Evolutionary conservation across 2,797 vertebrate genomes (phyloP).

Genomic region (Nothura maculosa): DNA sequence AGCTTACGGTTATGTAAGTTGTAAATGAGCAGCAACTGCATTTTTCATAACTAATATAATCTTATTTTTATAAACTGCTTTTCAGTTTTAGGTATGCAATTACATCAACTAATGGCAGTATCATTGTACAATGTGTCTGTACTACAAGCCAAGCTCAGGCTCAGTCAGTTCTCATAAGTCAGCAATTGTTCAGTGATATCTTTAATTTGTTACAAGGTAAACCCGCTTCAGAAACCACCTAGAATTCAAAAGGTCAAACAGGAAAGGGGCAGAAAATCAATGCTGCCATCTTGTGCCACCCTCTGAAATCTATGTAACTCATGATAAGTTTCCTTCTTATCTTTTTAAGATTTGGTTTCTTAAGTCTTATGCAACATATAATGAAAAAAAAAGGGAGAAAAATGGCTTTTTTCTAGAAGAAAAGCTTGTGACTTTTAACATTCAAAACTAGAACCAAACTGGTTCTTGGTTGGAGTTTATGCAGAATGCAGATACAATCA

Average conservation of each 20-base stretch:
- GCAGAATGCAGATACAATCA: background rate
- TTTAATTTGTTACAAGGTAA: slow-evolving; percentile 68
- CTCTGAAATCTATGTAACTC: background rate
- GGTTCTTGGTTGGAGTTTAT: background rate
- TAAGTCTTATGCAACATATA: background rate
- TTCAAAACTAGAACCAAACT: background rate
- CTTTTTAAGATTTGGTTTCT: slow-evolving; percentile 31
- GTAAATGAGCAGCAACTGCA: background rate
- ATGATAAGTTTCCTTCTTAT: slow-evolving; percentile 60
- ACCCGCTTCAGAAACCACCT: slow-evolving; percentile 38
- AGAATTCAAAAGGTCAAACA: slow-evolving; percentile 56
- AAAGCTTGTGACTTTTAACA: background rate
- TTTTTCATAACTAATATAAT: background rate
- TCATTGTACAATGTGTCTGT: background rate
- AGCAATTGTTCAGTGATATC: slow-evolving; percentile 57
- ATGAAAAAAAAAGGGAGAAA: background rate
- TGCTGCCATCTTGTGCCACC: slow-evolving; percentile 47
- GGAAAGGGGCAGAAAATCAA: slow-evolving; percentile 63
- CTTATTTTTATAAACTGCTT: background rate
- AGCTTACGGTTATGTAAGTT: background rate
- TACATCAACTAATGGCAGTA: background rate
- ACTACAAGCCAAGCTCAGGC: background rate
- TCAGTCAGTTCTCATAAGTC: slow-evolving; percentile 23
- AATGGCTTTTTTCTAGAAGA: background rate
- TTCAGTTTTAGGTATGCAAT: background rate